Percentiles rank a stretch among this genome's conserved stretches.
Evolutionary conservation across 2,797 vertebrate genomes (phyloP).

Genomic region (Pangasius mekongensis): DNA sequence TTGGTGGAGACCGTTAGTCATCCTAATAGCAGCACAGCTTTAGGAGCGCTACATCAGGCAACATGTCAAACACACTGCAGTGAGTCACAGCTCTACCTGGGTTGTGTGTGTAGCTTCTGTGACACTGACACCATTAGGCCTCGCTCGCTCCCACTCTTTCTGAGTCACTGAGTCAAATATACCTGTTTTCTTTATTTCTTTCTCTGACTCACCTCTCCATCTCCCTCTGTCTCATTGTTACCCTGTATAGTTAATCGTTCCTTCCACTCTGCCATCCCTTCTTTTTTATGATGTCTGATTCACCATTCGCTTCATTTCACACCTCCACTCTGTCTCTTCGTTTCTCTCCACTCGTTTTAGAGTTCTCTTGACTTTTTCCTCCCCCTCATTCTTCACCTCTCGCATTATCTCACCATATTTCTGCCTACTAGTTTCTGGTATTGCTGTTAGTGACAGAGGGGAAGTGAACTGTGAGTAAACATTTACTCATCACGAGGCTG

Average conservation of each 20-base stretch:
- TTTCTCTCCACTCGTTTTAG: constrained; percentile 17
- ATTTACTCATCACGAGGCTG: not conserved
- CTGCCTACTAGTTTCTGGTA: not conserved
- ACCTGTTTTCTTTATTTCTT: constrained; percentile 28
- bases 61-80: constrained; percentile 18
- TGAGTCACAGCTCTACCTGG: constrained; percentile 38
- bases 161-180: constrained; percentile 51
- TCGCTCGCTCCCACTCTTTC: constrained; percentile 30
- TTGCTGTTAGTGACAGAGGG: not conserved
- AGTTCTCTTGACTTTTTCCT: constrained; percentile 25
- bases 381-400: constrained; percentile 10
- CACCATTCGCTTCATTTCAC: constrained; percentile 41
- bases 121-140: constrained; percentile 42
- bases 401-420: constrained; percentile 8
- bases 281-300: constrained; percentile 40
- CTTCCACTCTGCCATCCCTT: constrained; percentile 14
- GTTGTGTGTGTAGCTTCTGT: constrained; percentile 30
- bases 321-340: constrained; percentile 32
- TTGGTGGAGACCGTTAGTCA: constrained; percentile 22
- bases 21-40: constrained; percentile 10
- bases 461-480: constrained; percentile 13
- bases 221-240: constrained; percentile 20
- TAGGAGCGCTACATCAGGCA: constrained; percentile 7
- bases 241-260: constrained; percentile 23
- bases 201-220: constrained; percentile 37